These are phyloP conservation scores for Caenorhabditis plicata DNA, from an alignment of 2,888 invertebrate genomes.

Conservation along the genomic window DNA sequence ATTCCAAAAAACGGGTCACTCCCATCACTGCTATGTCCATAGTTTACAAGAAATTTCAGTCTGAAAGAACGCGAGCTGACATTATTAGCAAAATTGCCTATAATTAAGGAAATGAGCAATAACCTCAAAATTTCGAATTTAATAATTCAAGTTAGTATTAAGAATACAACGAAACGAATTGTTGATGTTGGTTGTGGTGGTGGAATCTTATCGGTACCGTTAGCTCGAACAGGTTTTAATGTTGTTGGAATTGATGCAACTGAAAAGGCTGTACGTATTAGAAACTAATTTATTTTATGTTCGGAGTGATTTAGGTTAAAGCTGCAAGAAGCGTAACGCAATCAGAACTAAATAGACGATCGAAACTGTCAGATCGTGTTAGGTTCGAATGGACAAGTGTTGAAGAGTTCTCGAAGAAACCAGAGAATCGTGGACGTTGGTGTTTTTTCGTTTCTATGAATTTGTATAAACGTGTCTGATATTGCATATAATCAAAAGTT, in stretches of 20 bases:
- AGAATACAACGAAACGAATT: constrained; percentile 1
- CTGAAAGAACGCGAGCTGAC: too few species aligned
- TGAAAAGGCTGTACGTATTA: constrained; percentile 34
- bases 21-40: too few species aligned
- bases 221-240: constrained; percentile 57
- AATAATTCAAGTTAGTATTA: too few species aligned
- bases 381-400: constrained; percentile 23
- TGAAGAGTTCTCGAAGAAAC: constrained; percentile 22
- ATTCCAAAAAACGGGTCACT: too few species aligned
- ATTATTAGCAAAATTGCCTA: too few species aligned
- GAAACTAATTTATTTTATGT: background rate
- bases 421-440: constrained; percentile 13
- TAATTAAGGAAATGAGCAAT: too few species aligned
- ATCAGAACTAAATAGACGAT: constrained; percentile 5
- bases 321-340: constrained; percentile 6
- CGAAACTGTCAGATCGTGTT: constrained; percentile 8
- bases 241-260: constrained; percentile 63
- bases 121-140: too few species aligned
- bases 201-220: constrained; percentile 75
- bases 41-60: too few species aligned
- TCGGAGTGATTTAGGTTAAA: constrained; percentile 11
- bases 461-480: too few species aligned
- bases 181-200: constrained; percentile 89
- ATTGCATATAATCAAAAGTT: too few species aligned
- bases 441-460: too few species aligned